phyloP scores from a whole-genome alignment of 2,113 vertebrate genomes.

The Pteronura brasiliensis region DNA sequence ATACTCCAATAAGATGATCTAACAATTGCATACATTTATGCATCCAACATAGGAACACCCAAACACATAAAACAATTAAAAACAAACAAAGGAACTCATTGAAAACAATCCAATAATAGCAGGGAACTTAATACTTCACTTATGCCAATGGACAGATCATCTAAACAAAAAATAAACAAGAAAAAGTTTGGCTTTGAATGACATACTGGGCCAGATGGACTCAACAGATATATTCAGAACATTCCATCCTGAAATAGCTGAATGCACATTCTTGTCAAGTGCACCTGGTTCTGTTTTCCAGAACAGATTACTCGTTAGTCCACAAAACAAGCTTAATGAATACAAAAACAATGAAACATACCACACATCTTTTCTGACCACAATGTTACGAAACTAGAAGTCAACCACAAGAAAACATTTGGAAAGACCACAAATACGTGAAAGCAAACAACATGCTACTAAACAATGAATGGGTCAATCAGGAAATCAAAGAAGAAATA shows the following conservation, averaged over 20 bases:
- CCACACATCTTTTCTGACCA: not conserved
- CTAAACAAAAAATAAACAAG: not conserved
- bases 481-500: not conserved
- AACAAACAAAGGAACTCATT: not conserved
- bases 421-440: not conserved
- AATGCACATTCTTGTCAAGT: too few relatives aligned
- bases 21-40: not conserved
- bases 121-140: not conserved
- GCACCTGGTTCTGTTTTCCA: not conserved
- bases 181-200: not conserved
- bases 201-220: too few relatives aligned
- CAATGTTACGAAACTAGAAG: not conserved
- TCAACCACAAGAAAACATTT: not conserved
- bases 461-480: not conserved
- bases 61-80: not conserved
- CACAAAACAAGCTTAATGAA: not conserved
- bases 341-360: not conserved
- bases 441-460: not conserved
- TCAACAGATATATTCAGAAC: too few relatives aligned
- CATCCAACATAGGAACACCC: not conserved
- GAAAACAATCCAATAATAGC: not conserved
- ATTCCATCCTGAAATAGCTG: too few relatives aligned
- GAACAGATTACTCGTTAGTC: not conserved
- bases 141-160: not conserved
- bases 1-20: not conserved